Base-by-base conservation (phyloP, 2,113 vertebrate species). In the Cheilinus undulatus region DNA sequence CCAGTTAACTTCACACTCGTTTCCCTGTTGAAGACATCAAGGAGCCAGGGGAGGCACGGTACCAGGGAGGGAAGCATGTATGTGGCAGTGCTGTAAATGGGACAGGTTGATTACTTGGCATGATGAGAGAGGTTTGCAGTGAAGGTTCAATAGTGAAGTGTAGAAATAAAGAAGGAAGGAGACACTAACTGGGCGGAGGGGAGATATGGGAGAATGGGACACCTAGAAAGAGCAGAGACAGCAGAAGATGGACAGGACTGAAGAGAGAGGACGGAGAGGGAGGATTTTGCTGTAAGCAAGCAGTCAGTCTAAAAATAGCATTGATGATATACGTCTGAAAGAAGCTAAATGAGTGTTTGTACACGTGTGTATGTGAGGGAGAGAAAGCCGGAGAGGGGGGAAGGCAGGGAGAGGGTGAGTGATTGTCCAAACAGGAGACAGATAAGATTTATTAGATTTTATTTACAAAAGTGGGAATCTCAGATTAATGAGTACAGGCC, bases 241-340 rank as follows among this genome's bases (percentile, higher is more conserved):
- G 27, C 23, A 13, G 34, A 19, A 68, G 57, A 69, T 61, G 58
- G 34, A 71, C 11, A 13, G 2, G 40, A 42, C 40, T 42, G 13
- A 17, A 42, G 40, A 17, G 22, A 27, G 22, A 56, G 69, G 68
- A 53, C 28, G 28, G 28, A 30, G 38, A 14, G 22, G 30, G 20
- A 59, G 69, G 65, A 53, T 54, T 78, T 80, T 58, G 75, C 56
- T 43, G 45, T 73, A 58, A 73, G 75, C 68, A 62, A 57, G 60
- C 48, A 48, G 68, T 76, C 48, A 46, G 50, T 63, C 84, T 81
- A 87, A 87, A 91, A 91, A 88, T 86, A 87, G 69, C 43, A 56
- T 54, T 46, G 46, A 69, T 69, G 81, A 76, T 79, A 67, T 72
- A 79, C 17, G 30, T 84, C 63, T 84, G 56, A 62, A 51, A 78